Evolutionary conservation across 2,797 vertebrate species (phyloP).

Genomic region (Hydrophis major): DNA sequence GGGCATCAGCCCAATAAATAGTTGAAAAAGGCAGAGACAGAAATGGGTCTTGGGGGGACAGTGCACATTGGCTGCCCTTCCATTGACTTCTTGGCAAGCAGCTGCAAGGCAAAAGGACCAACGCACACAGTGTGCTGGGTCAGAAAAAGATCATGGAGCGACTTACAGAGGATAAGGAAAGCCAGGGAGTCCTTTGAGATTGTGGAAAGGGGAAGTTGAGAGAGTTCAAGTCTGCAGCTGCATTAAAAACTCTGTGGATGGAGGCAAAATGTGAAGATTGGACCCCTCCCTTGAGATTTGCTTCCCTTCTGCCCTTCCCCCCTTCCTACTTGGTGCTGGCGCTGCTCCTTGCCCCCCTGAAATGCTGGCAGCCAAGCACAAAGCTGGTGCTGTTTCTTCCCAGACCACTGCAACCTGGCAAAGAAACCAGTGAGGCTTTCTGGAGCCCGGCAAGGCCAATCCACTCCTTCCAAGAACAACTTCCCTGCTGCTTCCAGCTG

Average conservation of each 20-base stretch:
- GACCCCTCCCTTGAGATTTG: not conserved
- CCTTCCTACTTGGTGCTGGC: not conserved
- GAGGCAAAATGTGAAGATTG: not conserved
- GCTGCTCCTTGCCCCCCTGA: not conserved
- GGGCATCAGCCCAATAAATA: no score
- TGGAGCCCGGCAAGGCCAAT: accelerated
- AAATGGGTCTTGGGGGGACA: not conserved
- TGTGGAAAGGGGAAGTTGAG: not conserved
- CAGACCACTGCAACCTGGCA: not conserved
- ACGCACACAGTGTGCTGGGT: not conserved
- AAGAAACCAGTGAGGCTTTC: not conserved
- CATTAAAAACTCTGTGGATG: not conserved
- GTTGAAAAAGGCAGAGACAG: not conserved
- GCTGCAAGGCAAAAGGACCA: not conserved
- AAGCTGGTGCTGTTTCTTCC: not conserved
- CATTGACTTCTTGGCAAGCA: not conserved
- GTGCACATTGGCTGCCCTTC: not conserved
- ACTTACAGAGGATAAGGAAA: not conserved
- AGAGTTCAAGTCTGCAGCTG: not conserved
- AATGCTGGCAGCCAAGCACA: not conserved
- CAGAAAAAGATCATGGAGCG: not conserved
- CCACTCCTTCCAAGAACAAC: not conserved
- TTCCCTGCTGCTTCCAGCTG: not conserved
- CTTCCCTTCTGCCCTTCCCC: no score
- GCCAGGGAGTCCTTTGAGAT: not conserved